A percentile compares a stretch with the other conserved stretches of the same genome.
Evolutionary conservation across 2,888 invertebrate genomes (phyloP).

Genomic region (Protodeltote pygarga): DNA sequence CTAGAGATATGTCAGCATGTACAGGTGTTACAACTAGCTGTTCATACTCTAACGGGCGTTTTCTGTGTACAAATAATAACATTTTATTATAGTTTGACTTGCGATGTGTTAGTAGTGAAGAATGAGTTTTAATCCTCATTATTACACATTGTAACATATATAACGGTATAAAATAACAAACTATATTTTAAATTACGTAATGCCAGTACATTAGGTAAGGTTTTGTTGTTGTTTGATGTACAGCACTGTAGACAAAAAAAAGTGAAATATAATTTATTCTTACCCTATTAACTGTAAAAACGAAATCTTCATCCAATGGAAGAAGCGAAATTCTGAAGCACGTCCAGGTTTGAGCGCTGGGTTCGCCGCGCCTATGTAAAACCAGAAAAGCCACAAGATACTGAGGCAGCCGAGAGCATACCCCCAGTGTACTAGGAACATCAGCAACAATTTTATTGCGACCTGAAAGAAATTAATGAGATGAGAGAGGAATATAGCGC

Average conservation of each 20-base stretch:
- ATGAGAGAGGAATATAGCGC: background rate
- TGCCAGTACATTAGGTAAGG: too few species aligned
- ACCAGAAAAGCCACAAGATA: constrained; percentile 94
- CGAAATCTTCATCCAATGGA: constrained; percentile 91
- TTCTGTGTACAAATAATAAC: constrained; percentile 77
- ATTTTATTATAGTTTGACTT: background rate
- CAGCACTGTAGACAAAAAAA: too few species aligned
- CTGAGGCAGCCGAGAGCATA: constrained; percentile 95
- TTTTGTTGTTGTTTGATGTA: too few species aligned
- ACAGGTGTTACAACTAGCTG: constrained; percentile 95
- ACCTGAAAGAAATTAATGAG: constrained; percentile 86
- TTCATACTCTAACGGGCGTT: constrained; percentile 93
- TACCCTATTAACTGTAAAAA: constrained; percentile 93
- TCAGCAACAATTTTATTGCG: constrained; percentile 94
- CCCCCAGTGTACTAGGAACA: constrained; percentile 97
- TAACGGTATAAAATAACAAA: too few species aligned
- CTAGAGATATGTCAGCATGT: constrained; percentile 92
- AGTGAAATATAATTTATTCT: constrained; percentile 55
- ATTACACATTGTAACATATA: too few species aligned
- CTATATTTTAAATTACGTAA: too few species aligned
- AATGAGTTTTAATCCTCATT: too few species aligned
- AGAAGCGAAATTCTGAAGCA: constrained; percentile 93
- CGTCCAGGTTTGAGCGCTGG: constrained; percentile 98
- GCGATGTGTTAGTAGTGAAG: too few species aligned
- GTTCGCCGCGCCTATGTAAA: constrained; percentile 97